Base-by-base conservation (phyloP, 2,888 invertebrate genomes). In the Calliopum simillimum region DNA sequence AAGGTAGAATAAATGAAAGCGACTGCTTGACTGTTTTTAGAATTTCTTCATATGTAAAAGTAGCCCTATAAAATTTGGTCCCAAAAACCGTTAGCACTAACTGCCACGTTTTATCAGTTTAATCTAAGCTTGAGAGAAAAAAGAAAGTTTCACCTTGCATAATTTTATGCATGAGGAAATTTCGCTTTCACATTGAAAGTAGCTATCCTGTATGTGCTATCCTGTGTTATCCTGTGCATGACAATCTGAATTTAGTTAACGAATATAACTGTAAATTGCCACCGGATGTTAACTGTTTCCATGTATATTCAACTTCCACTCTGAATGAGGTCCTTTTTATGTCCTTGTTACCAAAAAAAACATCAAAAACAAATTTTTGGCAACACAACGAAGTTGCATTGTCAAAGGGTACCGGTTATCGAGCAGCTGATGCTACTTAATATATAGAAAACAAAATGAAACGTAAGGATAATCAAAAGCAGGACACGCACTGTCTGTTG, bases 401-500 rank as follows among this genome's bases (percentile, higher is more conserved):
- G 53, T 53, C 53, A 53, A 53, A 53, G 53, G 53, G 53, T 53
- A 23, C 53, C 23, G 23, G 12, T 53, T 53, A 23, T 53, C 12
- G 4, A 53, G 53, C 53, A 53, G 53, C 53, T 53, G 53, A 53
- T 53, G 53, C 23, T 53, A 12, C 13, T 53, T 21, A 51, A 51
- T n/a, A n/a, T n/a, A n/a, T n/a, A n/a, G n/a, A n/a, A n/a, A 6
- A 33, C 6, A 33, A 33, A 33, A 33, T 8, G 8, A 16, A 51
- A 12, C 51, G 21, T 11, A 16, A 51, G 11, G 12, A 53, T 12
- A 11, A 53, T 21, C n/a, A 51, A 53, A 53, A 53, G 53, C 53
- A 53, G 53, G 53, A 53, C 53, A 53, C 53, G 53, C 53, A 53
- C 53, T 53, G 53, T 23, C 53, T 53, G 53, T 53, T 53, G 23